Evolutionary conservation across 2,888 invertebrate species (phyloP), one percentile per base, ranked within the genome.

Genomic region (Polydrusus pterygomalis): DNA sequence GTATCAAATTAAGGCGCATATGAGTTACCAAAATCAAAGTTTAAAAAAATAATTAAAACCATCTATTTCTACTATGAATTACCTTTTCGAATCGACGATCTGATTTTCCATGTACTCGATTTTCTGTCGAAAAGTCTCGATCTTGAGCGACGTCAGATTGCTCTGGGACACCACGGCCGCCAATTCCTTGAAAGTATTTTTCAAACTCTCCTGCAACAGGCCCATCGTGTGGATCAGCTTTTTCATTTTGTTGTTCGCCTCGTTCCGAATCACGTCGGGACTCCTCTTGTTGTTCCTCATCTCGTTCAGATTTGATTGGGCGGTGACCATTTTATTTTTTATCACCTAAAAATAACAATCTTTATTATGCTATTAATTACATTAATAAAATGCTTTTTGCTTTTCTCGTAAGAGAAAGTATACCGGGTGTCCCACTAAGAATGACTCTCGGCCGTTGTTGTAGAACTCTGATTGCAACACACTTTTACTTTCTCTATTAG

Each of bases 41-140:
- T n/a, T n/a, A n/a, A n/a, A n/a, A n/a, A n/a, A n/a, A n/a, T n/a
- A n/a, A 25, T 25, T 25, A 25, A 25, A 25, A 25, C 25, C 25
- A 25, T 25, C 5, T 25, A 25, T 34, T 30, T 30, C 7, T 7
- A 51, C 18, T 17, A 15, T 15, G 34, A 17, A 8, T 65, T 62
- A 76, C 79, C 67, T 69, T 62, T 75, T 77, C 9, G 54, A 82
- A 77, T 85, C 87, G 60, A 80, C 82, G 40, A 81, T 84, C 75
- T 85, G 85, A 74, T 85, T 86, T 76, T 88, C 85, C 68, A 88
- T 79, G 65, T 80, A 77, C 0, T 81, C 80, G 1, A 84, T 74
- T 63, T 82, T 81, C 70, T 81, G 83, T 7, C 84, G 81, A n/a
- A 77, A 74, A 6, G 75, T 64, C 40, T 82, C 82, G 54, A 86